These are phyloP conservation scores for Nipponia nippon DNA, from an alignment of 2,113 vertebrate species.

Conservation along the genomic window DNA sequence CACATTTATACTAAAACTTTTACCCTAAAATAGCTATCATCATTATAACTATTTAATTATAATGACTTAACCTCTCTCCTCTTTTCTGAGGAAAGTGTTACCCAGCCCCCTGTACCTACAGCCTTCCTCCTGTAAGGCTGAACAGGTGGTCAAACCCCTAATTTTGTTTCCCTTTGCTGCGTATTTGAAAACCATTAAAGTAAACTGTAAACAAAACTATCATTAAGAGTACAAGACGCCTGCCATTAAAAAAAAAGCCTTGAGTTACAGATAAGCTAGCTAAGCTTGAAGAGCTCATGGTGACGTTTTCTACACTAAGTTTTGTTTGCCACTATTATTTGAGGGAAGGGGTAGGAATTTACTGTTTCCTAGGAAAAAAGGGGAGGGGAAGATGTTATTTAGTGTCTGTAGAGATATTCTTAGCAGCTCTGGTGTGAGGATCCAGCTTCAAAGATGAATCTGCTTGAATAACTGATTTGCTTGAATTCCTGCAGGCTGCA, in stretches of 20 bases:
- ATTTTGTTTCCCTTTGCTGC: background rate
- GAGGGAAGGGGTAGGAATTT: background rate
- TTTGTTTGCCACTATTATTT: background rate
- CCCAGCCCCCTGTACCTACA: background rate
- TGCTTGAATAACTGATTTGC: background rate
- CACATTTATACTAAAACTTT: background rate
- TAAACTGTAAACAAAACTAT: background rate
- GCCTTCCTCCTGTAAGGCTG: background rate
- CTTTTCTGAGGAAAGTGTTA: background rate
- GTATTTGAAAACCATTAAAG: background rate
- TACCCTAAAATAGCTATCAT: background rate
- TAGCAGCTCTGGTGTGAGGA: background rate
- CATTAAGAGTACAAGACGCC: background rate
- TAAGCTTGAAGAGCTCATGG: background rate
- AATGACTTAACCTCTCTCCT: background rate
- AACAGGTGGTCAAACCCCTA: background rate
- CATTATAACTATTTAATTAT: background rate
- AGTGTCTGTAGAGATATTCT: background rate
- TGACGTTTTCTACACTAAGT: background rate
- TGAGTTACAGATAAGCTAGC: background rate
- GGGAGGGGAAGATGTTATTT: accelerated
- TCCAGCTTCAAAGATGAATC: background rate
- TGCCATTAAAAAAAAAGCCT: background rate
- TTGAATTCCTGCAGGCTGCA: background rate
- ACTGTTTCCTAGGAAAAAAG: background rate